phyloP scores from a whole-genome alignment of 1,140 invertebrate species.

The Drosophila nikananu region DNA sequence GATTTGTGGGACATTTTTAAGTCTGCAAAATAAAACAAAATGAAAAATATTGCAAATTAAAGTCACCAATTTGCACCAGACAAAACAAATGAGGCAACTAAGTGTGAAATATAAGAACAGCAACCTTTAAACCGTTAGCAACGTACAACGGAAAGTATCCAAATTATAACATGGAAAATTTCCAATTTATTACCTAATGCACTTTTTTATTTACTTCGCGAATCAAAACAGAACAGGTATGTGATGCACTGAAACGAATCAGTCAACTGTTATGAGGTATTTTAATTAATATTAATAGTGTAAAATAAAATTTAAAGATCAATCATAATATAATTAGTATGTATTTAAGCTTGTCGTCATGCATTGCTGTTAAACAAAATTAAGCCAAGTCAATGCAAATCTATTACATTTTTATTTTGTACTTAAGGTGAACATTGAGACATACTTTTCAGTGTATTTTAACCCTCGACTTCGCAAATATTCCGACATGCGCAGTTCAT shows the following conservation, averaged over 20 bases:
- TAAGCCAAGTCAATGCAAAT: background rate
- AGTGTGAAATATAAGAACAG: background rate
- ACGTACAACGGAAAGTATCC: background rate
- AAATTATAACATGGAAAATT: background rate
- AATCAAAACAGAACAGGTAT: slow-evolving; percentile 45
- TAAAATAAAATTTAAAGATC: background rate
- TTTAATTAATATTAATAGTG: background rate
- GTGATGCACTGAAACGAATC: slow-evolving; percentile 6
- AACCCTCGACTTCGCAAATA: slow-evolving; percentile 7
- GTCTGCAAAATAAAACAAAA: slow-evolving; percentile 29
- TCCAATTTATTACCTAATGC: slow-evolving; percentile 31
- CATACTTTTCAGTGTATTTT: slow-evolving; percentile 9
- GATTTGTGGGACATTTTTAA: slow-evolving; percentile 70
- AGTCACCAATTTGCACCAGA: background rate
- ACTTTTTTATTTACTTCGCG: slow-evolving; percentile 27
- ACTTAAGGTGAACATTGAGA: background rate
- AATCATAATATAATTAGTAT: too few species aligned
- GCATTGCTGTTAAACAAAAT: background rate
- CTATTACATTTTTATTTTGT: background rate
- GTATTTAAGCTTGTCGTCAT: background rate
- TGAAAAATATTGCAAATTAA: slow-evolving; percentile 11
- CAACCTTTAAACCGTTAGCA: background rate
- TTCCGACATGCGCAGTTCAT: slow-evolving; percentile 23
- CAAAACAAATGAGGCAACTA: background rate
- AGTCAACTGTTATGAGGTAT: background rate